phyloP scores from a whole-genome alignment of 2,113 vertebrate species.

The Saguinus imperator region DNA sequence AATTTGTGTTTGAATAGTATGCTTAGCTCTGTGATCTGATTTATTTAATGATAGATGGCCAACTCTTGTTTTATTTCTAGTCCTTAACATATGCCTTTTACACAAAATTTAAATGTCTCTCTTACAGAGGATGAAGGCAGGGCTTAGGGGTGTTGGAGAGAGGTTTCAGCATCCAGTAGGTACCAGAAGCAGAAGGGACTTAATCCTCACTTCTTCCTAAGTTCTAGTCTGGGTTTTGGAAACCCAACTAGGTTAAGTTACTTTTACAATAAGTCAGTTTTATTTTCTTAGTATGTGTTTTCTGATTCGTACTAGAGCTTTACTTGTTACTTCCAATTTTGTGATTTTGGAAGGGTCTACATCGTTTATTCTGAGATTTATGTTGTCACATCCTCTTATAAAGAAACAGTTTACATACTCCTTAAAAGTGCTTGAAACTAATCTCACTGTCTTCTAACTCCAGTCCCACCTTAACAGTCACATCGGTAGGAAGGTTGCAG shows the following conservation, averaged over 20 bases:
- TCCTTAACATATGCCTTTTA: neutral
- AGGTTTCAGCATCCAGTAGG: too few species aligned
- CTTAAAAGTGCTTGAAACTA: neutral
- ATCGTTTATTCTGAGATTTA: neutral
- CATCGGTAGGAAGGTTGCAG: neutral
- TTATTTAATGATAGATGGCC: neutral
- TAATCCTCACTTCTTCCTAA: neutral
- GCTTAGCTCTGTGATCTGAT: neutral
- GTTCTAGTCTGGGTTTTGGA: neutral
- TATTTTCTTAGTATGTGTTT: neutral
- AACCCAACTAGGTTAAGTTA: neutral
- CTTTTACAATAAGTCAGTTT: neutral
- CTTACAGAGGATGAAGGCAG: neutral
- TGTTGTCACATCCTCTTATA: neutral
- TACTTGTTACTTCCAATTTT: neutral
- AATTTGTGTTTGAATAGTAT: neutral
- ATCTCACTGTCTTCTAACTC: neutral
- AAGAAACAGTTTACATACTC: neutral
- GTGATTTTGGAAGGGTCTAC: neutral
- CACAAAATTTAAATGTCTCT: neutral
- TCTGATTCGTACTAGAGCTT: neutral
- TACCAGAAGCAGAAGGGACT: neutral
- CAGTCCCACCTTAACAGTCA: accelerated
- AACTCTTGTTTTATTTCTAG: neutral
- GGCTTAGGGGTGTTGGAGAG: too few species aligned